Evolutionary conservation across 2,113 vertebrate species (phyloP).

Genomic region (Mugil cephalus): DNA sequence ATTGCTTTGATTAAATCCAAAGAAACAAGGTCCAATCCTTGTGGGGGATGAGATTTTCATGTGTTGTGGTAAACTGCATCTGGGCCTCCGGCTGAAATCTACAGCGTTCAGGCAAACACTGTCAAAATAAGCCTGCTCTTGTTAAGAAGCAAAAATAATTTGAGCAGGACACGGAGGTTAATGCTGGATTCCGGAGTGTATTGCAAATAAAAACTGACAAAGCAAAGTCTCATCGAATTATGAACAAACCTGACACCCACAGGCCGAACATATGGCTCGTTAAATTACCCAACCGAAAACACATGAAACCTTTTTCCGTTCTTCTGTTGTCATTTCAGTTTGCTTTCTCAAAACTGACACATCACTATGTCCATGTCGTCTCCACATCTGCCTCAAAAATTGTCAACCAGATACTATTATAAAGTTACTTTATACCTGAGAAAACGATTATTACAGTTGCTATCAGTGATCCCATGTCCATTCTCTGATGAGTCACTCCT

Average conservation of each 20-base stretch:
- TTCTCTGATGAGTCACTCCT: too few species aligned
- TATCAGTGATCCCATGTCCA: too few species aligned
- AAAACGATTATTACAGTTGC: too few species aligned
- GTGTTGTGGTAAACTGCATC: conserved; percentile 56
- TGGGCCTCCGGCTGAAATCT: conserved; percentile 30
- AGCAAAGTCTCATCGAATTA: conserved; percentile 8
- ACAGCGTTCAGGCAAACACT: conserved; percentile 26
- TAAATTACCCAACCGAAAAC: background rate
- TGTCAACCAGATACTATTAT: too few species aligned
- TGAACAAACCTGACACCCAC: conserved; percentile 57
- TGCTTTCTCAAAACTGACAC: too few species aligned
- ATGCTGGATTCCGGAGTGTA: conserved; percentile 24
- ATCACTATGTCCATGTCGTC: too few species aligned
- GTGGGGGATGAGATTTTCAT: conserved; percentile 38
- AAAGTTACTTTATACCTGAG: too few species aligned
- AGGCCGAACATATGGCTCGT: conserved; percentile 14
- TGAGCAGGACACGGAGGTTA: conserved; percentile 21
- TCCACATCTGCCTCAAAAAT: too few species aligned
- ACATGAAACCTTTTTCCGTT: background rate
- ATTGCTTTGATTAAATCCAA: conserved; percentile 78
- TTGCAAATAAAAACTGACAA: conserved; percentile 6
- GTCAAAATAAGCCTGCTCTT: conserved; percentile 41
- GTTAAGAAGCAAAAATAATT: conserved; percentile 17
- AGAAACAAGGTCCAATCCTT: conserved; percentile 59
- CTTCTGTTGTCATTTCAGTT: background rate